Base-by-base conservation (phyloP, 2,113 vertebrate species). In the Tyto alba region DNA sequence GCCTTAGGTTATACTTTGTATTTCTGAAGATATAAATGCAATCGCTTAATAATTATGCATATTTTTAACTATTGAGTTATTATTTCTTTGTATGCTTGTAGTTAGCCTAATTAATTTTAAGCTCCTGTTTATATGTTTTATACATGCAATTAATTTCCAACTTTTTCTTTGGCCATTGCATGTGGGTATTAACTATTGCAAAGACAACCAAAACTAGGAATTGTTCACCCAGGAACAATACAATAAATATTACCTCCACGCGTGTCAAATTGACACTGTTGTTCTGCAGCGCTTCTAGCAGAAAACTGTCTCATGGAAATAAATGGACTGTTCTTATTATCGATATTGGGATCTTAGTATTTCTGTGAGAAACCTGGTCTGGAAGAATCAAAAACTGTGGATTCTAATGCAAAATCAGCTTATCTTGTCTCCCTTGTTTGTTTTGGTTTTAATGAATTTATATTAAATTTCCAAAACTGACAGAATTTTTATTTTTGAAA, bases 31-130 rank as follows among this genome's bases (percentile, higher is more conserved):
- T 93, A 97, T 97, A 98, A 98, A 97, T 95, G 97, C 97, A 95
- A 97, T 85, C 47, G 89, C 96, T 97, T 97, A 96, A 97, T 98
- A 97, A 97, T 97, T 98, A 98, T 95, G 95, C 97, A 96, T 97
- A 96, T 89, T 97, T 97, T 98, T 93, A 96, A 96, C 85, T 95
- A 97, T 79, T 86, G 69, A 80, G 78, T 84, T 91, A 90, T 96
- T 98, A 98, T 97, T 97, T 96, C 97, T 95, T 96, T 96, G 85
- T 89, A 90, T 95, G 94, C 93, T 91, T 52, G 93, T 74, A 92
- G 97, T 98, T 98, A 98, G 88, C 78, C 98, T 97, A 96, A 96
- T 97, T 97, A 97, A 97, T 96, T 91, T 96, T 86, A 97, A 95
- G 93, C 85, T 96, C 78, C 60, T 94, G 96, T 97, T 97, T 95